A percentile compares a stretch with the other conserved stretches of the same genome.
Evolutionary conservation across 2,888 invertebrate genomes (phyloP).

Genomic region (Drosophila lacicola): DNA sequence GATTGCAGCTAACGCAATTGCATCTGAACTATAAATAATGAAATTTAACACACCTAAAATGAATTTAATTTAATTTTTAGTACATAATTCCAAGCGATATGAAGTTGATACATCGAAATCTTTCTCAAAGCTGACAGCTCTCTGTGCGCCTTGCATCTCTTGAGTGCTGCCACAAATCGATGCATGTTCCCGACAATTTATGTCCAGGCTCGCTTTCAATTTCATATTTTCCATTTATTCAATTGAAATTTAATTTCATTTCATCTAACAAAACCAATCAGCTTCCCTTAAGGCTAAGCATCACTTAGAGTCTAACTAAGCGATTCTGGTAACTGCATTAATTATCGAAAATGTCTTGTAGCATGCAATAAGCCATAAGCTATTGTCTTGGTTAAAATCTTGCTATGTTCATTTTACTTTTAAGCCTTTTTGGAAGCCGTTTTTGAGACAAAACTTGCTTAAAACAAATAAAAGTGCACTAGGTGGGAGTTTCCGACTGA

Average conservation of each 20-base stretch:
- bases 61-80: conserved; percentile 20
- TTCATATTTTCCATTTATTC: background rate
- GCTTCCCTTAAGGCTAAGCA: background rate
- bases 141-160: conserved; percentile 5
- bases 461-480: too few species aligned
- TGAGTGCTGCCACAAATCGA: conserved; percentile 15
- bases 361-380: background rate
- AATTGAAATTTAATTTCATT: conserved; percentile 11
- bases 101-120: conserved; percentile 10
- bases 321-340: background rate
- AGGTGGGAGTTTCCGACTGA: too few species aligned
- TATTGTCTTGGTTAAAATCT: background rate
- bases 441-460: too few species aligned
- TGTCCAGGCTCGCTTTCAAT: background rate
- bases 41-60: conserved; percentile 16
- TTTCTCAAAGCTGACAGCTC: conserved; percentile 11
- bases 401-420: background rate
- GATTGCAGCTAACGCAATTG: conserved; percentile 33
- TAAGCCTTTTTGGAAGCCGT: too few species aligned
- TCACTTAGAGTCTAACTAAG: background rate
- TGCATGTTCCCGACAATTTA: background rate
- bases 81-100: background rate
- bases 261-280: background rate
- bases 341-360: conserved; percentile 1
- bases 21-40: conserved; percentile 44